Evolutionary conservation across 2,797 vertebrate genomes (phyloP), one percentile per base, ranked within the genome.

Genomic region (Lacerta agilis): DNA sequence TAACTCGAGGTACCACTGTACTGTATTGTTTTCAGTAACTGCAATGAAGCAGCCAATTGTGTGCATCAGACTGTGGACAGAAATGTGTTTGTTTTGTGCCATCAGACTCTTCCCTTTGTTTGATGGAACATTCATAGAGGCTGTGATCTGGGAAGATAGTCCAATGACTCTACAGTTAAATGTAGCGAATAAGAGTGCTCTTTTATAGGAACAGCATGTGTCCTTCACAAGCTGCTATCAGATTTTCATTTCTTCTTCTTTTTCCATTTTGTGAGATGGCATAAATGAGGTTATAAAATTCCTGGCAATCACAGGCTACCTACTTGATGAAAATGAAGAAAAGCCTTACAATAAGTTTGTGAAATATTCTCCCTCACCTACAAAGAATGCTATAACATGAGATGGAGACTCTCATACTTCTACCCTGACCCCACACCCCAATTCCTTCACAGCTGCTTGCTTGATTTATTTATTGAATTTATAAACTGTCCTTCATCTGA

Each of bases 1-100:
- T 33, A 33, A 33, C 33, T 33, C 33, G 33, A 45, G 45, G 45
- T 45, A 45, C 45, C 45, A 45, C 45, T 45, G 45, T 45, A 33
- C 33, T 33, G 33, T 33, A 81, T 55, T 33, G 58, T 80, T 73
- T 92, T 87, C 18, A 72, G 67, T 81, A 84, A 79, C 87, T 83
- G 90, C 76, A 78, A 2, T 15, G 18, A 88, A 86, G 73, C 27
- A 38, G 36, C 25, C 13, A 49, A 85, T 75, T 2, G 5, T 0
- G 13, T 8, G 29, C 41, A 41, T 23, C 80, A 64, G 64, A 25
- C 41, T 27, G 2, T 8, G 18, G 20, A 29, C 41, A 77, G 49
- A 15, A 41, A 55, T 38, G n/a, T 58, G 78, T 66, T n/a, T 55
- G 15, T 77, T 87, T 80, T 33, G 27, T 36, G 83, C 23, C 2